Conservation (phyloP, 1,140 invertebrate species). For the Psix sp. region DNA sequence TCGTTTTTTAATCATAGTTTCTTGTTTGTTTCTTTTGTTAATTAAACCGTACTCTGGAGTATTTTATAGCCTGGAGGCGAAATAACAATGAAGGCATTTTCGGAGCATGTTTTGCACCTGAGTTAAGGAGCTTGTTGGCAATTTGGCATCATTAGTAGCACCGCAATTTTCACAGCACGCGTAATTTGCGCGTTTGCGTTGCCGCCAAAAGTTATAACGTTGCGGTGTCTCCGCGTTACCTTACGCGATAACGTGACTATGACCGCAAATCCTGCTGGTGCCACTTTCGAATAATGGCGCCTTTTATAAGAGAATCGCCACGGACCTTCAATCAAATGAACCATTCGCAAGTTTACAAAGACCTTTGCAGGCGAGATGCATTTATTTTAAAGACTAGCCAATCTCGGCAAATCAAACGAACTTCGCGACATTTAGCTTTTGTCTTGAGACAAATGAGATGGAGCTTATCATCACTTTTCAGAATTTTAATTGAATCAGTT, state of each 20-base stretch:
- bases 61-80: too few relatives aligned
- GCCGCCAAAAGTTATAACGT: conserved; percentile 58
- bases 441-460: too few relatives aligned
- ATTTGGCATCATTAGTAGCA: conserved; percentile 52
- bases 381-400: conserved; percentile 12
- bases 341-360: conserved; percentile 26
- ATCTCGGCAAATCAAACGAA: background rate
- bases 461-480: too few relatives aligned
- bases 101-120: conserved; percentile 43
- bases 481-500: too few relatives aligned
- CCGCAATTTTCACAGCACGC: conserved; percentile 54
- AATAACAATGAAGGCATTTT: too few relatives aligned
- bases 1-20: background rate
- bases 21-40: too few relatives aligned
- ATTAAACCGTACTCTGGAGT: too few relatives aligned
- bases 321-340: conserved; percentile 22
- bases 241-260: conserved; percentile 52
- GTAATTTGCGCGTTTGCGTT: conserved; percentile 60
- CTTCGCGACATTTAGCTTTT: background rate
- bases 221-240: conserved; percentile 57
- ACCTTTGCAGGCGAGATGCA: background rate
- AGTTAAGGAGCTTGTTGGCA: conserved; percentile 54
- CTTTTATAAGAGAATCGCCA: conserved; percentile 36
- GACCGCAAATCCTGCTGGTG: conserved; percentile 49
- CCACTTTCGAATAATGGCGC: conserved; percentile 45